These are phyloP conservation scores for Thalassoma bifasciatum DNA, from an alignment of 2,113 vertebrate genomes.

Conservation along the genomic window DNA sequence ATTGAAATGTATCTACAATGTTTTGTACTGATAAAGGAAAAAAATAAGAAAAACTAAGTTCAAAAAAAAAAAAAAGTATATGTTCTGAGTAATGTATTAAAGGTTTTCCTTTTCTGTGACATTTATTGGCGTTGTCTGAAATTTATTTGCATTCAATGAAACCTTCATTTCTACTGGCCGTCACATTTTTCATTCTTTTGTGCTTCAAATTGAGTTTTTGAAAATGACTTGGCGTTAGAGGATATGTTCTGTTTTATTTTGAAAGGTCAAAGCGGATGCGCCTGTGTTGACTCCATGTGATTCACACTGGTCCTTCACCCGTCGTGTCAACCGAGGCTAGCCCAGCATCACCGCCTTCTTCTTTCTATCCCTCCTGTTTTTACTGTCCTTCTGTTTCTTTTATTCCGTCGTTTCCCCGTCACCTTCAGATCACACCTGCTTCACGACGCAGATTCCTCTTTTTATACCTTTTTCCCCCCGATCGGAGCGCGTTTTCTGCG, in stretches of 20 bases:
- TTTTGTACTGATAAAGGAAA: too few species aligned
- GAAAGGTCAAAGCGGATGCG: constrained; percentile 17
- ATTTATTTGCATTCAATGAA: too few species aligned
- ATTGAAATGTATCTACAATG: too few species aligned
- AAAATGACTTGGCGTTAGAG: too few species aligned
- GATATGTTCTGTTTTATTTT: constrained; percentile 15
- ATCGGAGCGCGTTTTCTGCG: constrained; percentile 22
- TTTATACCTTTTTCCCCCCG: constrained; percentile 5
- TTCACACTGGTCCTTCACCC: constrained; percentile 70
- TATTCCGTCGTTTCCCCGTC: constrained; percentile 8
- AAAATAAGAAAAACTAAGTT: too few species aligned
- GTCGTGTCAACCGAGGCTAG: constrained; percentile 63
- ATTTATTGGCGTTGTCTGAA: too few species aligned
- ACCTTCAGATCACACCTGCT: background rate
- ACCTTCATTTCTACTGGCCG: too few species aligned
- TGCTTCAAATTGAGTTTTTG: too few species aligned
- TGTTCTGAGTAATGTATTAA: too few species aligned
- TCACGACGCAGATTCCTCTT: background rate
- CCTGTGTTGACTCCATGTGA: fast-evolving
- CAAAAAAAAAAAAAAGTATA: too few species aligned
- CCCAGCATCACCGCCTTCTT: constrained; percentile 71
- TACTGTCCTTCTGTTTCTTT: constrained; percentile 34
- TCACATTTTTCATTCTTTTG: too few species aligned
- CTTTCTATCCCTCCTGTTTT: constrained; percentile 56
- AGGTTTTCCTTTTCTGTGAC: too few species aligned